Base-by-base conservation (phyloP, 2,888 invertebrate genomes). In the Palloptera scutellata region DNA sequence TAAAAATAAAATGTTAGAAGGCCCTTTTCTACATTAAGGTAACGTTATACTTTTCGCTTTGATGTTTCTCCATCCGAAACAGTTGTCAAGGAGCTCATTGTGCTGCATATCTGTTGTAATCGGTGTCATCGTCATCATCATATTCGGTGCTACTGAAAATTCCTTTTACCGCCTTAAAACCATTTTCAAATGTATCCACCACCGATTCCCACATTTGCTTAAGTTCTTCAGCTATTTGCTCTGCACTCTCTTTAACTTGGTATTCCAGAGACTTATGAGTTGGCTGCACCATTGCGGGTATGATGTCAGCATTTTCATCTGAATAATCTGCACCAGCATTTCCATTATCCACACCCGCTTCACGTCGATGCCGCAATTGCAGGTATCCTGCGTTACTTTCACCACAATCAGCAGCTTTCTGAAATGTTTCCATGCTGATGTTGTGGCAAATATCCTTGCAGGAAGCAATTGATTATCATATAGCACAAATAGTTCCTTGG, bases 241-340 rank as follows among this genome's bases (percentile, higher is more conserved):
- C 67, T 2, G 76, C 75, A 0, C 67, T 72, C 8, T 74, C 71
- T 0, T 71, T 54, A 2, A 77, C 51, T 4, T 72, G 72, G 40
- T 71, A 70, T 20, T 73, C 76, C 42, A 76, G 62, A 0, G 69
- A 54, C n/a, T 64, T 52, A 10, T 75, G 68, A 10, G 65, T 66
- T 4, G 71, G 72, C 2, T 66, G 74, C 15, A 57, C 48, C 13
- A 72, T 41, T 13, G 69, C 68, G 1, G 82, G 79, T 17, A 79
- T 72, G 57, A 79, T 74, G 53, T 77, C 74, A 45, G 73, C 74
- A 20, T 80, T 78, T 57, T 80, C 77, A 63, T 83, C 77, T 57
- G 78, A 75, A 45, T 76, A 77, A 11, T 77, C 13, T 1, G 72
- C 73, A 6, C 74, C 72, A 12, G 40, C 61, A 4, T 30, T 20